Conservation (phyloP, 2,888 invertebrate genomes). For the Rhamphomyia laevipes region DNA sequence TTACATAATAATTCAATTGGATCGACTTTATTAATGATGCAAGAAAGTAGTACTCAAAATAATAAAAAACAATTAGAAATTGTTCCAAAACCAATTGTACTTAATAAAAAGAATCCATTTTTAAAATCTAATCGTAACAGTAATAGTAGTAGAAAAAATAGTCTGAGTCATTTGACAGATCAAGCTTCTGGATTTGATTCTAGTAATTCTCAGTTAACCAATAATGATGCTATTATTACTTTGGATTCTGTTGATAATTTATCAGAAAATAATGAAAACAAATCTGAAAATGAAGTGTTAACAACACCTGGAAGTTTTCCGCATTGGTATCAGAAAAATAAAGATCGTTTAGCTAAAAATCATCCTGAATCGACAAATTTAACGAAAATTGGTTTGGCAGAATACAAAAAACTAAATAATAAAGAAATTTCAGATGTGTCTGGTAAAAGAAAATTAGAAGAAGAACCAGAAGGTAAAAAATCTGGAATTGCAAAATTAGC, state of each 20-base stretch:
- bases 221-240: background rate
- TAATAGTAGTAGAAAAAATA: conserved; percentile 19
- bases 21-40: conserved; percentile 12
- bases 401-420: conserved; percentile 26
- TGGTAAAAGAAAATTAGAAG: conserved; percentile 38
- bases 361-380: conserved; percentile 43
- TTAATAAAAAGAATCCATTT: conserved; percentile 39
- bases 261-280: conserved; percentile 13
- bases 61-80: conserved; percentile 5
- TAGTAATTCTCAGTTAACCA: conserved; percentile 3
- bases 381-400: conserved; percentile 40
- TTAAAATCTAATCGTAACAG: conserved; percentile 38
- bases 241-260: background rate
- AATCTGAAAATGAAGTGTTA: conserved; percentile 23
- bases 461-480: conserved; percentile 19
- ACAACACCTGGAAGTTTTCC: conserved; percentile 41
- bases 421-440: conserved; percentile 20
- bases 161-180: conserved; percentile 25
- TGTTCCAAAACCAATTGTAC: conserved; percentile 28
- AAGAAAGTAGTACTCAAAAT: no score
- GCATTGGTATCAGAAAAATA: conserved; percentile 49
- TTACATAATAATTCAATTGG: conserved; percentile 20
- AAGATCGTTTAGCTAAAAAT: conserved; percentile 42
- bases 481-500: conserved; percentile 30
- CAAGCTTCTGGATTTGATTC: conserved; percentile 16